phyloP scores from a whole-genome alignment of 1,140 invertebrate species.

The Heliconius eleuchia region DNA sequence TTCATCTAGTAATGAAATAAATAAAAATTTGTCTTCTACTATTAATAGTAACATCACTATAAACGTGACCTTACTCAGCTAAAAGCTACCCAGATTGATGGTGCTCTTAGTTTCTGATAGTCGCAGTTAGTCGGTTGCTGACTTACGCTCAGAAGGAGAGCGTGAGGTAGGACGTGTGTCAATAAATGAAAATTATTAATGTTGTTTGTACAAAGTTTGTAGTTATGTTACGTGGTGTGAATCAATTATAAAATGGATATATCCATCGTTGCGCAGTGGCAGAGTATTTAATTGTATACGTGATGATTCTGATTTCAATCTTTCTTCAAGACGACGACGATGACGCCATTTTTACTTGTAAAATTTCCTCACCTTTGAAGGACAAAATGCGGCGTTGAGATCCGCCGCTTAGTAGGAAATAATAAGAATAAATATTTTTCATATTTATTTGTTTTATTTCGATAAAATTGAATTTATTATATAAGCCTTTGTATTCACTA shows the following conservation, averaged over 20 bases:
- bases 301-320: too few species aligned
- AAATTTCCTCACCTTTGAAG: too few species aligned
- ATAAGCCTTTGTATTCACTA: too few species aligned
- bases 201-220: constrained; percentile 14
- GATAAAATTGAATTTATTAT: too few species aligned
- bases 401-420: too few species aligned
- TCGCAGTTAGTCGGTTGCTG: constrained; percentile 21
- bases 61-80: constrained; percentile 32
- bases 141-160: constrained; percentile 26
- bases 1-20: not conserved
- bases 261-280: not conserved
- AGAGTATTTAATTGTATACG: not conserved
- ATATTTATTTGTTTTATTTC: too few species aligned
- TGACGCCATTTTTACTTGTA: too few species aligned
- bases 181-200: constrained; percentile 40
- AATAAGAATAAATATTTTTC: too few species aligned
- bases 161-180: constrained; percentile 23
- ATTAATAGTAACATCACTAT: not conserved
- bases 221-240: constrained; percentile 5
- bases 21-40: not conserved
- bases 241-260: not conserved
- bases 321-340: too few species aligned
- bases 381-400: too few species aligned
- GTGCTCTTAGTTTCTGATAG: constrained; percentile 36
- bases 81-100: constrained; percentile 44